phyloP scores from a whole-genome alignment of 1,140 invertebrate genomes.

The Choristoneura fumiferana region DNA sequence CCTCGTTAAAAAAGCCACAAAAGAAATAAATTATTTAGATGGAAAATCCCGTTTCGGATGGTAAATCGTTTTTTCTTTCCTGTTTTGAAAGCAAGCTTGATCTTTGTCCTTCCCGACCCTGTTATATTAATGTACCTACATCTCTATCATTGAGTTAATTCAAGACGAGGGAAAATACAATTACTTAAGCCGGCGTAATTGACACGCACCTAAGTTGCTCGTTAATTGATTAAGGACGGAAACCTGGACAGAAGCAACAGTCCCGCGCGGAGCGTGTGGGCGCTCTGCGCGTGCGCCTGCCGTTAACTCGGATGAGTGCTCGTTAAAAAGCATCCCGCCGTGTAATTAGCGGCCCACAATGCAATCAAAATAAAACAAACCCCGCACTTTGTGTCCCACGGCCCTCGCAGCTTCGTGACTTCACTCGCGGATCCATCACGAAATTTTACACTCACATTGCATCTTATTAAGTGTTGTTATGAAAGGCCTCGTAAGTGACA shows the following conservation, averaged over 20 bases:
- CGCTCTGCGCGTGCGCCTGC: constrained; percentile 50
- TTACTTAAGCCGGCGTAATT: too few relatives aligned
- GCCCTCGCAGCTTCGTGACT: constrained; percentile 65
- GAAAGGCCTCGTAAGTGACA: constrained; percentile 66
- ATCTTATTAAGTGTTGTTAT: constrained; percentile 75
- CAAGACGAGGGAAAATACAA: too few relatives aligned
- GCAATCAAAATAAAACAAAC: constrained; percentile 62
- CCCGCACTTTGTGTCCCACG: constrained; percentile 50
- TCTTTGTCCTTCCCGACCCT: too few relatives aligned
- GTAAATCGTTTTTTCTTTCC: neutral
- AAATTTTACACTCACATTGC: constrained; percentile 65
- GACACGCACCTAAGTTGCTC: too few relatives aligned
- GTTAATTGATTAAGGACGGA: too few relatives aligned
- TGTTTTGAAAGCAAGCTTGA: neutral
- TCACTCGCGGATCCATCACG: constrained; percentile 66
- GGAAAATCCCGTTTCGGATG: neutral
- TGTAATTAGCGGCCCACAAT: constrained; percentile 61
- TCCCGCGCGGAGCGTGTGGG: constrained; percentile 28
- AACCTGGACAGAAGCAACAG: neutral
- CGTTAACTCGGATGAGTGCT: constrained; percentile 64
- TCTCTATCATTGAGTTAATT: too few relatives aligned
- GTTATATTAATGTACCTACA: too few relatives aligned
- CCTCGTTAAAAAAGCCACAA: constrained; percentile 44
- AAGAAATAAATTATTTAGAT: neutral
- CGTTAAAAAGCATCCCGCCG: constrained; percentile 65